Percentiles rank a stretch among this genome's conserved stretches.
These are phyloP conservation scores for Drosophila recens DNA, from an alignment of 2,888 invertebrate genomes.

Conservation along the genomic window DNA sequence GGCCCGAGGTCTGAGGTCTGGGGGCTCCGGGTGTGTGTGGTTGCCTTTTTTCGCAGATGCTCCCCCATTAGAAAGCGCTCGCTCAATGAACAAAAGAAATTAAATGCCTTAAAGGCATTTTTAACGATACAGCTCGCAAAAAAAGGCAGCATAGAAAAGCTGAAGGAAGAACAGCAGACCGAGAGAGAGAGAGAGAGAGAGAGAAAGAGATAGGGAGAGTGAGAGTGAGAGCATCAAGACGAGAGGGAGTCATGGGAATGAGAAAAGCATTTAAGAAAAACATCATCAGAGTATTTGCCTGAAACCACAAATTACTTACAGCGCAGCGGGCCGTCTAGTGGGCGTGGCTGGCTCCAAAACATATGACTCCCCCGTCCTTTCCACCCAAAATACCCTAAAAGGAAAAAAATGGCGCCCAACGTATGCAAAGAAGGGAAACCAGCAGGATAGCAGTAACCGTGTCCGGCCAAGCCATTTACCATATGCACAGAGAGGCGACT, in stretches of 20 bases:
- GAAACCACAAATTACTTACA: conserved; percentile 82
- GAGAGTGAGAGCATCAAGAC: conserved; percentile 1
- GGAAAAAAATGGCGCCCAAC: conserved; percentile 36
- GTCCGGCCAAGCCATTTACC: conserved; percentile 61
- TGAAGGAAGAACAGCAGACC: conserved; percentile 33
- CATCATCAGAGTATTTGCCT: conserved; percentile 80
- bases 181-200: conserved; percentile 3
- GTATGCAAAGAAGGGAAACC: conserved; percentile 65
- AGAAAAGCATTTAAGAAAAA: conserved; percentile 79
- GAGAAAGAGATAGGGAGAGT: background rate
- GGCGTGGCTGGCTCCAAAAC: conserved; percentile 57
- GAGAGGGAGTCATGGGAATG: conserved; percentile 37
- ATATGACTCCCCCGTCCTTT: conserved; percentile 47
- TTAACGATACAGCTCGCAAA: conserved; percentile 69
- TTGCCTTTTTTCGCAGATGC: conserved; percentile 53
- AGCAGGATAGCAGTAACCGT: conserved; percentile 58
- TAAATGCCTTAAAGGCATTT: conserved; percentile 81
- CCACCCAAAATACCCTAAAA: conserved; percentile 4
- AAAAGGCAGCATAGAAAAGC: conserved; percentile 45
- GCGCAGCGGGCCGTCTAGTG: conserved; percentile 74
- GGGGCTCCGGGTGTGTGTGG: conserved; percentile 28
- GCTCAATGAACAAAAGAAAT: conserved; percentile 79
- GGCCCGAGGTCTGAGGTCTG: conserved; percentile 2
- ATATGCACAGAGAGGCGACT: conserved; percentile 40
- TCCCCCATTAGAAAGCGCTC: conserved; percentile 55